Evolutionary conservation across 2,113 vertebrate genomes (phyloP), one percentile per base, ranked within the genome.

Genomic region (Corapipo altera): DNA sequence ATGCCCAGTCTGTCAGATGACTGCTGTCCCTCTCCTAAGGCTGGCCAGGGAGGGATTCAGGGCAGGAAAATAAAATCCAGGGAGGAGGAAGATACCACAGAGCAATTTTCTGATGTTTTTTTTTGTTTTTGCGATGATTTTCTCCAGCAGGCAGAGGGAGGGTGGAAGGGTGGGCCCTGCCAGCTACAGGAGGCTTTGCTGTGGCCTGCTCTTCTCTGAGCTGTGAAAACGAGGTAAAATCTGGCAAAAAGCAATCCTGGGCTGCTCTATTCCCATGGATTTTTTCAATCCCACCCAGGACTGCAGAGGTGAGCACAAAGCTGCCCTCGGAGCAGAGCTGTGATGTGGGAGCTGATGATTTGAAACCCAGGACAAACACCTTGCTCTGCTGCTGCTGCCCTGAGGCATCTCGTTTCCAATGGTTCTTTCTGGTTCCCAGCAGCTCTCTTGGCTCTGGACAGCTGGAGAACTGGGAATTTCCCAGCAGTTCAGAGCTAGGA

Each of bases 111-210:
- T 67, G 23, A 10, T 12, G 44, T 11, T 12, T 12, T 41, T 41
- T 41, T 51, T 27, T 26, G 12, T 9, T 35, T 37, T 13, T 65
- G 0, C 10, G 32, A 15, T 22, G 16, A 3, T 73, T 61, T 70
- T 69, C 33, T 55, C 44, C 67, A 65, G 58, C 6, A 6, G 59
- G 54, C 37, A 49, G 44, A 49, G 37, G n/a, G 14, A 74, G 26
- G 11, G 9, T n/a, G 37, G n/a, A 12, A 74, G 26, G 11, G 9
- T n/a, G 41, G 14, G 65, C 6, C 3, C 48, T 26, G 26, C 49
- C 59, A 55, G 12, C 51, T 44, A 32, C 18, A 19, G 0, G 0
- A 83, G 39, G 44, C 65, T 48, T 37, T 1, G 4, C 41, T 13
- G 3, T 51, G 39, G 33, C 55, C 39, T 64, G 57, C 16, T 73